These are phyloP conservation scores for Actinernus sp. DNA, from an alignment of 92 coral and sea anemone species.

Conservation along the genomic window DNA sequence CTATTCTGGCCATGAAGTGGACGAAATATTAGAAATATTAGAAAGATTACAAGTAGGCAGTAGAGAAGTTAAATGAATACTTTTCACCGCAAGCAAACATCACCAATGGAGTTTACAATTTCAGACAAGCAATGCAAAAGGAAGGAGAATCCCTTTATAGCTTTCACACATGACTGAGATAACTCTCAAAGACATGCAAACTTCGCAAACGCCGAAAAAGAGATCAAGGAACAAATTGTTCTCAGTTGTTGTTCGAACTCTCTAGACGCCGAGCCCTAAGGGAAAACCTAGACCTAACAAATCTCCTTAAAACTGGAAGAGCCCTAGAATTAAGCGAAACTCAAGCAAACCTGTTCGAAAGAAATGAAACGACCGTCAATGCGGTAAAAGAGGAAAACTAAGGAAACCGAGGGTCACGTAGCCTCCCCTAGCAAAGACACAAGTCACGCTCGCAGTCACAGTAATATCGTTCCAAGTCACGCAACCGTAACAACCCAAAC, in stretches of 20 bases:
- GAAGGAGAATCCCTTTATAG: conserved; percentile 65
- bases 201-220: conserved; percentile 23
- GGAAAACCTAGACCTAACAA: conserved; percentile 28
- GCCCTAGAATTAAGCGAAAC: conserved; percentile 43
- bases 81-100: conserved; percentile 53
- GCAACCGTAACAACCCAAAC: too few species aligned
- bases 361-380: too few species aligned
- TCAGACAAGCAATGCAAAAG: conserved; percentile 63
- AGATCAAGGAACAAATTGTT: conserved; percentile 26
- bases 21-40: conserved; percentile 64
- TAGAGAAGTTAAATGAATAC: conserved; percentile 56
- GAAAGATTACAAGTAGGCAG: conserved; percentile 46
- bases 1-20: conserved; percentile 63
- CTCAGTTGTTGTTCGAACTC: conserved; percentile 11
- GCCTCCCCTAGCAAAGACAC: too few species aligned
- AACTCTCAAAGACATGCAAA: conserved; percentile 36
- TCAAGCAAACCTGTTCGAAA: conserved; percentile 22
- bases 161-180: conserved; percentile 49
- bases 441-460: too few species aligned
- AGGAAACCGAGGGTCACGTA: too few species aligned
- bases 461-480: too few species aligned
- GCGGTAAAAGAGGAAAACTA: too few species aligned
- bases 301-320: conserved; percentile 34
- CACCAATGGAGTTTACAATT: conserved; percentile 70
- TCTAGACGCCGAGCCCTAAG: conserved; percentile 30